phyloP scores from a whole-genome alignment of 2,113 vertebrate species.

The Spea multiplicata region DNA sequence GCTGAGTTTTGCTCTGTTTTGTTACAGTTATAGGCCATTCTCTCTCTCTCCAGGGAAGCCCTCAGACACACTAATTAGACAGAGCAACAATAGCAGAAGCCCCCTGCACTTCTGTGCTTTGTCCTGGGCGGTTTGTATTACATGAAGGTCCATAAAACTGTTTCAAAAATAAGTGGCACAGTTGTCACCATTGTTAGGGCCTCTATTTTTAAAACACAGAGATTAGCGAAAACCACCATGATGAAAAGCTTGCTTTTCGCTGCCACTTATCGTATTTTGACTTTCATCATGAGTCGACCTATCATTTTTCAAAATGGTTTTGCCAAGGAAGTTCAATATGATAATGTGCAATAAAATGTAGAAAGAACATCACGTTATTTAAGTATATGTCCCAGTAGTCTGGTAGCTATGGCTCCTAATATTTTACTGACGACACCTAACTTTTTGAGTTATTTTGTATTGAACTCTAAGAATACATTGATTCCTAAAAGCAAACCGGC shows the following conservation, averaged over 20 bases:
- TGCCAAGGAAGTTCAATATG: too few relatives aligned
- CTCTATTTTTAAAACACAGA: slow-evolving; percentile 61
- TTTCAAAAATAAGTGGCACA: slow-evolving; percentile 58
- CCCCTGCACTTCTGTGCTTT: slow-evolving; percentile 1
- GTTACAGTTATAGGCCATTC: background rate
- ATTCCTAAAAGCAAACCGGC: too few relatives aligned
- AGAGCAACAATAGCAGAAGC: background rate
- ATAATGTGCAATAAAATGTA: too few relatives aligned
- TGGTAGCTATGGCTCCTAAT: too few relatives aligned
- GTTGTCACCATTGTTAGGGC: slow-evolving; percentile 59
- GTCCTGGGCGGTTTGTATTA: slow-evolving; percentile 40
- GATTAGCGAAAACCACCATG: slow-evolving; percentile 50
- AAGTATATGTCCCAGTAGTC: too few relatives aligned
- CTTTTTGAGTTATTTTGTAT: too few relatives aligned
- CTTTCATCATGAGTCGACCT: slow-evolving; percentile 4
- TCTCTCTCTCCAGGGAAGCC: background rate
- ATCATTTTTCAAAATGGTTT: background rate
- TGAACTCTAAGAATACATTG: too few relatives aligned
- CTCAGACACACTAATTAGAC: slow-evolving; percentile 30
- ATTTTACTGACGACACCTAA: too few relatives aligned
- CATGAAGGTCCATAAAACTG: slow-evolving; percentile 31
- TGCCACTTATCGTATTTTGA: slow-evolving; percentile 17
- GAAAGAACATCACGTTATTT: too few relatives aligned
- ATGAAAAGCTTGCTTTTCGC: slow-evolving; percentile 26
- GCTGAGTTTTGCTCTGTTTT: background rate